Percentiles rank a stretch among this genome's conserved stretches.
phyloP scores from a whole-genome alignment of 2,797 vertebrate species.

The Erpetoichthys calabaricus region DNA sequence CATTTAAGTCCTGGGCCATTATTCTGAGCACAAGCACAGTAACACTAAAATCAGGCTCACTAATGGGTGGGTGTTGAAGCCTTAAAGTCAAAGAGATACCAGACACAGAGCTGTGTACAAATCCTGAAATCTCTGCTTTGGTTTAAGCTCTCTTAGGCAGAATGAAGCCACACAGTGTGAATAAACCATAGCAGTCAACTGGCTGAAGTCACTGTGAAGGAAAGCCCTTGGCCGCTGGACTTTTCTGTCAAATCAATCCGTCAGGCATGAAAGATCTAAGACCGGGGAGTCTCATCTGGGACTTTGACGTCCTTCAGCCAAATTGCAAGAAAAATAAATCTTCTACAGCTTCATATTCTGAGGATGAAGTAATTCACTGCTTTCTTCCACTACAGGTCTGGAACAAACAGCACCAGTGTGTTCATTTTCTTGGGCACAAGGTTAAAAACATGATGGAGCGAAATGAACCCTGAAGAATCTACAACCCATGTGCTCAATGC shows the following conservation, averaged over 20 bases:
- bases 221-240: neutral
- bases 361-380: neutral
- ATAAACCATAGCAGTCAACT: too few species aligned
- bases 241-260: neutral
- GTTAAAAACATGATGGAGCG: neutral
- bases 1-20: too few species aligned
- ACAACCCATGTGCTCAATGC: too few species aligned
- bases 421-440: neutral
- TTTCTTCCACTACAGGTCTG: neutral
- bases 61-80: too few species aligned
- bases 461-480: too few species aligned
- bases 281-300: neutral
- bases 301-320: neutral
- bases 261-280: neutral
- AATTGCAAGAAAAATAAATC: neutral
- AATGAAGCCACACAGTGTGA: too few species aligned
- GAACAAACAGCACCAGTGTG: neutral
- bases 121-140: too few species aligned
- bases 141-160: too few species aligned
- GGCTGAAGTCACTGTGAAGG: neutral
- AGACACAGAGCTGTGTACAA: too few species aligned
- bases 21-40: too few species aligned
- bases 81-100: too few species aligned
- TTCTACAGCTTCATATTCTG: neutral
- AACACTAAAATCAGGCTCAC: too few species aligned